phyloP scores from a whole-genome alignment of 2,113 vertebrate species.

The Festucalex cinctus region DNA sequence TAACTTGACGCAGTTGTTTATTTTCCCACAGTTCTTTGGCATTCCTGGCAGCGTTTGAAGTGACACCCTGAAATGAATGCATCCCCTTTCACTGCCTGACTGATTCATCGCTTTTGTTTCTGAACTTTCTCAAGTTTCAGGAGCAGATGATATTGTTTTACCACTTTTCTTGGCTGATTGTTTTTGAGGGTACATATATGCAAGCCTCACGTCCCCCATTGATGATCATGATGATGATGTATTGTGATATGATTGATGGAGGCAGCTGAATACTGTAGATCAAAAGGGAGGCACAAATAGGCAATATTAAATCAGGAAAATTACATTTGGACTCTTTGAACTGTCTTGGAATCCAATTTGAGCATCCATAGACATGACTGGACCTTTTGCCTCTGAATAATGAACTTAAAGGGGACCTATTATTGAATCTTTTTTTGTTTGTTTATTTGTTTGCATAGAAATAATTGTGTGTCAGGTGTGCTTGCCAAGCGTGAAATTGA shows the following conservation, averaged over 20 bases:
- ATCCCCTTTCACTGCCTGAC: constrained; percentile 10
- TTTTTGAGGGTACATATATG: constrained; percentile 11
- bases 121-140: constrained; percentile 26
- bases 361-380: constrained; percentile 3
- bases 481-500: too few species aligned
- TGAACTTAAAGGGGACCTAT: too few species aligned
- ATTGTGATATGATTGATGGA: constrained; percentile 23
- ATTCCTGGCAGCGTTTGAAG: constrained; percentile 28
- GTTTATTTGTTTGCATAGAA: too few species aligned
- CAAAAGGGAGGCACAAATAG: not conserved
- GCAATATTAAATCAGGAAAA: constrained; percentile 16
- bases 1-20: constrained; percentile 34
- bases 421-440: too few species aligned
- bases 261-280: constrained; percentile 10
- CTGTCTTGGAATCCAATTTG: not conserved
- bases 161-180: constrained; percentile 16
- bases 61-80: constrained; percentile 36
- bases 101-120: constrained; percentile 29
- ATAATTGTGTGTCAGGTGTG: too few species aligned
- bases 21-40: constrained; percentile 38
- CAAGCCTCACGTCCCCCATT: constrained; percentile 19
- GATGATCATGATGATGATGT: constrained; percentile 38
- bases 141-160: constrained; percentile 27
- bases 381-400: not conserved
- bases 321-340: not conserved